These are phyloP conservation scores for Pelodytes ibericus DNA, from an alignment of 2,797 vertebrate genomes.

Conservation along the genomic window DNA sequence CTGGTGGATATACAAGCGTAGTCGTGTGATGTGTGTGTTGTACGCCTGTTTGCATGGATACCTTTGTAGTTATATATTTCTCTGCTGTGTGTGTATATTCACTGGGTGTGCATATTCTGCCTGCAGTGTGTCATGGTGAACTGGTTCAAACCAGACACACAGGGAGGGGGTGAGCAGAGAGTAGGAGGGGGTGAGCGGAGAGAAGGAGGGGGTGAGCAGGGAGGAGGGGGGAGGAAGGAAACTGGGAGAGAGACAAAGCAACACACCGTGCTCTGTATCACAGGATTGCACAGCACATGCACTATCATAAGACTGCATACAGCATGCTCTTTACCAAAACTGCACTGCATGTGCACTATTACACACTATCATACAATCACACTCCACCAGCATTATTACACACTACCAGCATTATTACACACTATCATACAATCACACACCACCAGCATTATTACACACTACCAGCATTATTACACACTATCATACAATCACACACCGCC, in stretches of 20 bases:
- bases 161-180: no score
- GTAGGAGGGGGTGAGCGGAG: background rate
- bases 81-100: background rate
- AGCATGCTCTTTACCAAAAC: no score
- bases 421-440: no score
- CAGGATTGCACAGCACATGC: background rate
- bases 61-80: background rate
- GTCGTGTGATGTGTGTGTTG: background rate
- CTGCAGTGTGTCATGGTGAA: constrained; percentile 3
- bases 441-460: no score
- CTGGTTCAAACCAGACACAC: constrained; percentile 1
- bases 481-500: no score
- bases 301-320: no score
- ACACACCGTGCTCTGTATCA: background rate
- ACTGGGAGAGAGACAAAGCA: background rate
- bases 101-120: constrained; percentile 4
- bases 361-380: no score
- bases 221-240: background rate
- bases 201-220: background rate
- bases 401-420: no score
- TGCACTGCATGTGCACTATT: no score
- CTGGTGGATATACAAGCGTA: background rate
- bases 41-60: background rate
- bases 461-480: no score
- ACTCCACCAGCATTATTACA: no score